Evolutionary conservation across 1,140 invertebrate species (phyloP), one percentile per base, ranked within the genome.

Genomic region (Colletes latitarsis): DNA sequence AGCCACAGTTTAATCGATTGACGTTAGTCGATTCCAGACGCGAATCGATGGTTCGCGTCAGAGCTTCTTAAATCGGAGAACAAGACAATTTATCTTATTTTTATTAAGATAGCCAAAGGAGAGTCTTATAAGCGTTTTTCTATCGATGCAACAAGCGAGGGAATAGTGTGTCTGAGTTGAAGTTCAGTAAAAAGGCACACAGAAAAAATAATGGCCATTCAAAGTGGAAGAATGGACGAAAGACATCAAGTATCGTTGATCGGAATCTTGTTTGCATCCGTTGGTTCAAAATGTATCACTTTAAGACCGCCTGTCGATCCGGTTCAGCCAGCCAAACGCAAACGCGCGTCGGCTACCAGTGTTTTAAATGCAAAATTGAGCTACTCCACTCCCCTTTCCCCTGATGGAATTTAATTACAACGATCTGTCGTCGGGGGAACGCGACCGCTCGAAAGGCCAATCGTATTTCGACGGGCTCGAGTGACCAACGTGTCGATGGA

Each of bases 401-500:
- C 57, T 9, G 68, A 53, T 30, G 68, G 69, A 78, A 78, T 78
- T 78, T 78, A 78, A 78, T 78, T 78, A 78, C 76, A 78, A 78
- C 69, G 76, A 78, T 72, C 76, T 41, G 76, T 53, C 76, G 76
- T 78, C 69, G 15, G 49, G 43, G 41, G 52, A 52, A 39, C n/a
- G 46, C 19, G 15, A 39, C 52, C 49, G 71, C n/a, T 39, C 71
- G 77, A 74, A 80, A 80, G 73, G 77, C 71, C 77, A 71, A 78
- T 80, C 77, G 71, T 74, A 80, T 80, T 80, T 80, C 77, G 77
- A 80, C 71, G 71, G 62, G 77, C 53, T 80, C 77, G 77, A 73
- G 77, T 74, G 77, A 74, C 71, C 77, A 72, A 63, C 76, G 77
- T 64, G 71, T 66, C 63, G 77, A 80, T 80, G 43, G 77, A 80